A percentile compares a stretch with the other conserved stretches of the same genome.
phyloP scores from a whole-genome alignment of 2,113 vertebrate genomes.

The Collichthys lucidus region DNA sequence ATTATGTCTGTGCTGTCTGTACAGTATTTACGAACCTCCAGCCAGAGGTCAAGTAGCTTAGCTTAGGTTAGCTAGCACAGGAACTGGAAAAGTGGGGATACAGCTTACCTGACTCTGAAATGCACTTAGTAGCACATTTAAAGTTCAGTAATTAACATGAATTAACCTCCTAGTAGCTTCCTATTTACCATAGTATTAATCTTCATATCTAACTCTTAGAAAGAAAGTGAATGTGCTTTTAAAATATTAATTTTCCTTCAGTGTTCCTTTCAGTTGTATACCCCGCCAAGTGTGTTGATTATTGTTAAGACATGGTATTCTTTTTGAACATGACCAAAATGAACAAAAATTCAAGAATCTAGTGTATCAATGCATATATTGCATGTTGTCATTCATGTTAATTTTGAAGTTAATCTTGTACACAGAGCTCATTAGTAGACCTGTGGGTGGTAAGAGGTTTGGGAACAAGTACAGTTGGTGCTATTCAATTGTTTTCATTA shows the following conservation, averaged over 20 bases:
- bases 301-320: not conserved
- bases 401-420: not conserved
- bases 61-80: not conserved
- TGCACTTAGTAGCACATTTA: not conserved
- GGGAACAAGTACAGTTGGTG: not conserved
- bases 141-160: not conserved
- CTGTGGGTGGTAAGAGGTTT: constrained; percentile 1
- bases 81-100: not conserved
- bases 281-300: not conserved
- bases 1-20: not conserved
- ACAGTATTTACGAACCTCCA: no score
- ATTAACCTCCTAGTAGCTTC: not conserved
- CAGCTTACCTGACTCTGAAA: not conserved
- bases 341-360: not conserved
- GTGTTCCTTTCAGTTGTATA: not conserved
- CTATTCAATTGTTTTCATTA: not conserved
- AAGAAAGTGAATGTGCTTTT: no score
- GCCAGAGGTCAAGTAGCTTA: not conserved
- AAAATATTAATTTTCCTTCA: no score
- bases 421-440: not conserved
- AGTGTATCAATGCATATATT: not conserved
- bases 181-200: not conserved
- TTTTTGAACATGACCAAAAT: not conserved
- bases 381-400: not conserved
- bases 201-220: no score